Base-by-base conservation (phyloP, 2,888 invertebrate species). In the Sesamia inferens region DNA sequence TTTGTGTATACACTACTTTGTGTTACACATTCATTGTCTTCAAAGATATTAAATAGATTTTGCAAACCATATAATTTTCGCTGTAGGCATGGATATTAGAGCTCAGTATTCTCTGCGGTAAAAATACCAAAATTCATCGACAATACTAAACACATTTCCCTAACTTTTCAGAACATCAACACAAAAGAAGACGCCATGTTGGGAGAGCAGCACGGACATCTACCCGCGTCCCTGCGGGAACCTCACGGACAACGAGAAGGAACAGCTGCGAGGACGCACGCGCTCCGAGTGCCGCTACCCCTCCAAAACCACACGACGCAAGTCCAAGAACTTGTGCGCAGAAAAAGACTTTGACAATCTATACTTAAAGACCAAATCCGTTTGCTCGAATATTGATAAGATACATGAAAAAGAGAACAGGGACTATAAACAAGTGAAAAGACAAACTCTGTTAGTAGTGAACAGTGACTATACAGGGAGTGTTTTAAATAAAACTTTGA, bases 141-240 rank as follows among this genome's bases (percentile, higher is more conserved):
- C 8, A 54, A 39, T 19, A 22, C 57, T 65, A 64, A 72, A 16
- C 2, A 72, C 54, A 31, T 24, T n/a, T 10, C 13, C 4, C 19
- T 0, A 57, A 62, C 39, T 51, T 90, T 93, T 78, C 90, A 97
- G 97, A 59, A 91, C 96, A 76, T 95, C 96, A 8, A 85, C 93
- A 6, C 96, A 97, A 79, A 97, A 97, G 85, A 97, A 97, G 66
- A 97, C 97, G 0, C 98, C 97, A 0, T 98, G 98, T 88, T 98
- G 98, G 98, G 98, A 98, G 88, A 98, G 98, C 85, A 98, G 97
- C 85, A 97, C 98, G 0, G 98, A 98, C 91, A 97, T 98, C 73
- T 98, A 98, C 90, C 98, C 98, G 4, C 97, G 97, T 68, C 98
- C 98, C 0, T 97, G 98, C 80, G 98, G 98, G 22, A 98, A 98